These are phyloP conservation scores for Liodrosophila aerea DNA, from an alignment of 2,888 invertebrate species.

Conservation along the genomic window DNA sequence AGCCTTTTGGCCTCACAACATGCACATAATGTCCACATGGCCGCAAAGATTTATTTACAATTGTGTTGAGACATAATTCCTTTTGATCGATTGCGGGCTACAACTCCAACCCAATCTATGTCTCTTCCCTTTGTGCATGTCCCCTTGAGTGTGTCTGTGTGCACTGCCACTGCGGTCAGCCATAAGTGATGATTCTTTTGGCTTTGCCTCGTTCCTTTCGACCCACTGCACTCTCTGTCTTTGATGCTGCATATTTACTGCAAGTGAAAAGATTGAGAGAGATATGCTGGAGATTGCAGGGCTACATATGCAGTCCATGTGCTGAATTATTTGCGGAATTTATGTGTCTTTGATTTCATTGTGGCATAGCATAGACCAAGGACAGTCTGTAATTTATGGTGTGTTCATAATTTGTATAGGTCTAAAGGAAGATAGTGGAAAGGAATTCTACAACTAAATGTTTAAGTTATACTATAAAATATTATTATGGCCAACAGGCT, in stretches of 20 bases:
- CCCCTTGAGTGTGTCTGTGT: slow-evolving; percentile 15
- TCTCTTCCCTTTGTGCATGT: background rate
- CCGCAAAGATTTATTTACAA: slow-evolving; percentile 78
- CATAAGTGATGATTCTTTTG: slow-evolving; percentile 73
- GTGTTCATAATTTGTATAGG: slow-evolving; percentile 61
- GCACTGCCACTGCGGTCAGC: slow-evolving; percentile 55
- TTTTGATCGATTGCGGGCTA: slow-evolving; percentile 69
- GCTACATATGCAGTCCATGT: slow-evolving; percentile 16
- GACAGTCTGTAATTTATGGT: slow-evolving; percentile 57
- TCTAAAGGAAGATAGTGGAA: background rate
- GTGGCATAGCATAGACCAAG: slow-evolving; percentile 28
- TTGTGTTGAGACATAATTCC: slow-evolving; percentile 78
- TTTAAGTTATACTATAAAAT: background rate
- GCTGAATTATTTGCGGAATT: slow-evolving; percentile 72
- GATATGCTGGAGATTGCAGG: background rate
- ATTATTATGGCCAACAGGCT: no score
- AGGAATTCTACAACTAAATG: no score
- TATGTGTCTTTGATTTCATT: slow-evolving; percentile 75
- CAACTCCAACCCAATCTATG: slow-evolving; percentile 6
- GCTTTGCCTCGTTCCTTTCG: slow-evolving; percentile 34
- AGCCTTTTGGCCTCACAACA: slow-evolving; percentile 54
- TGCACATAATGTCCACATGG: slow-evolving; percentile 74
- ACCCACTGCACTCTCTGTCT: slow-evolving; percentile 43
- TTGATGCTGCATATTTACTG: slow-evolving; percentile 34
- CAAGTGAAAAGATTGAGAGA: slow-evolving; percentile 7